phyloP scores from a whole-genome alignment of 2,888 invertebrate species.

The Julus scandinavius region DNA sequence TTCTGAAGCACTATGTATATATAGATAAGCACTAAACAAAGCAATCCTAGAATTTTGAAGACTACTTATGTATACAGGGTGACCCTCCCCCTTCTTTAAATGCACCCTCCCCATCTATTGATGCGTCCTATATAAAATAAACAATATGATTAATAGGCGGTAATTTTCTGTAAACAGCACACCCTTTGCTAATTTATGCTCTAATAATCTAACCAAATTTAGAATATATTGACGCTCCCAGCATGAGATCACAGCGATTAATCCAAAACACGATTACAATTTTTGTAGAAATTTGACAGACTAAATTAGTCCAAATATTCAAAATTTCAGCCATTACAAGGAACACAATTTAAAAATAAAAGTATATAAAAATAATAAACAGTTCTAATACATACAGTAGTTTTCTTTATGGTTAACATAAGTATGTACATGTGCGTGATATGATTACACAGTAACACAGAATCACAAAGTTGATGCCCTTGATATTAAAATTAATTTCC shows the following conservation, averaged over 20 bases:
- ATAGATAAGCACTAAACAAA: too few species aligned
- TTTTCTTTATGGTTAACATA: background rate
- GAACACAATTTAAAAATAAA: too few species aligned
- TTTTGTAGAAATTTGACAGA: background rate
- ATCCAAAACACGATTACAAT: background rate
- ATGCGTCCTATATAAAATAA: background rate
- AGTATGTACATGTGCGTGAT: background rate
- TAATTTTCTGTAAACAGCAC: background rate
- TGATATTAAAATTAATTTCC: slow-evolving; percentile 11
- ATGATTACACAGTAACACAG: background rate
- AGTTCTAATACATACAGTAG: background rate
- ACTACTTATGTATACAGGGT: too few species aligned
- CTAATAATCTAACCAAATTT: background rate
- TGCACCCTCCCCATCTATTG: background rate
- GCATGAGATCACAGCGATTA: background rate
- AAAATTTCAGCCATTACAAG: background rate
- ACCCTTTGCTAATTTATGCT: background rate
- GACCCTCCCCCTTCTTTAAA: too few species aligned
- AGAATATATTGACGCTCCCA: background rate
- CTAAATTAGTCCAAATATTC: background rate
- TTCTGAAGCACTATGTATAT: too few species aligned
- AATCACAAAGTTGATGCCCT: background rate
- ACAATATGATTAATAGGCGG: background rate
- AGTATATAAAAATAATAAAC: background rate
- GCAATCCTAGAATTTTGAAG: background rate